Evolutionary conservation across 2,888 invertebrate species (phyloP).

Genomic region (Hofmannophila pseudospretella): DNA sequence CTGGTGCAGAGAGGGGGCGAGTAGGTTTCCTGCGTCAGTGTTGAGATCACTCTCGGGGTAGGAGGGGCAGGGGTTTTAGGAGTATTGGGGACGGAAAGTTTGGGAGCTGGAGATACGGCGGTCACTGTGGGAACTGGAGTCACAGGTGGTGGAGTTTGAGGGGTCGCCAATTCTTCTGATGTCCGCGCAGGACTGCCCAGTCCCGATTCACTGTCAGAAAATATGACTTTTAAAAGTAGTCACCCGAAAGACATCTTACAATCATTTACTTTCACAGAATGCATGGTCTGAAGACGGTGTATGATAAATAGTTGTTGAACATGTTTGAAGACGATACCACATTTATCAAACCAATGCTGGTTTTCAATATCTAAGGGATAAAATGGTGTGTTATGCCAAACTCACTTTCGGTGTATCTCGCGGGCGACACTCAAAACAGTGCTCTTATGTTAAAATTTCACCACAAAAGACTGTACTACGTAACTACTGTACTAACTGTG

Average conservation of each 20-base stretch:
- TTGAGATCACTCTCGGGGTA: slow-evolving; percentile 23
- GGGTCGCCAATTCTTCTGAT: slow-evolving; percentile 60
- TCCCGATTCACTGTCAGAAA: slow-evolving; percentile 59
- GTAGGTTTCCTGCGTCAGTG: slow-evolving; percentile 37
- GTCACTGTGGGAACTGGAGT: slow-evolving; percentile 25
- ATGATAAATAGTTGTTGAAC: no score
- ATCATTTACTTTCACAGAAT: background rate
- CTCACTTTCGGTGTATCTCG: no score
- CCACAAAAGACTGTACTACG: no score
- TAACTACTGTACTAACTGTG: no score
- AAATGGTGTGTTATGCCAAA: no score
- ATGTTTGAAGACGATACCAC: no score
- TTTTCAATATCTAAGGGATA: no score
- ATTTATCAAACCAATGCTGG: no score
- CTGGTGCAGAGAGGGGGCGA: slow-evolving; percentile 68
- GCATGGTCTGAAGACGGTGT: no score
- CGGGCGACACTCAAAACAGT: no score
- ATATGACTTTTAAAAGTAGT: no score
- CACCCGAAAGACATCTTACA: background rate
- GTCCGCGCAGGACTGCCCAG: slow-evolving; percentile 62
- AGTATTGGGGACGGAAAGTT: slow-evolving; percentile 19
- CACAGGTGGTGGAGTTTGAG: slow-evolving; percentile 54
- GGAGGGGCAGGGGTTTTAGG: slow-evolving; percentile 28
- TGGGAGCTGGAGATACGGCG: slow-evolving; percentile 26
- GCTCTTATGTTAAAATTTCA: no score